Conservation (phyloP, 2,797 vertebrate genomes). For the Odontamblyopus rebecca region DNA sequence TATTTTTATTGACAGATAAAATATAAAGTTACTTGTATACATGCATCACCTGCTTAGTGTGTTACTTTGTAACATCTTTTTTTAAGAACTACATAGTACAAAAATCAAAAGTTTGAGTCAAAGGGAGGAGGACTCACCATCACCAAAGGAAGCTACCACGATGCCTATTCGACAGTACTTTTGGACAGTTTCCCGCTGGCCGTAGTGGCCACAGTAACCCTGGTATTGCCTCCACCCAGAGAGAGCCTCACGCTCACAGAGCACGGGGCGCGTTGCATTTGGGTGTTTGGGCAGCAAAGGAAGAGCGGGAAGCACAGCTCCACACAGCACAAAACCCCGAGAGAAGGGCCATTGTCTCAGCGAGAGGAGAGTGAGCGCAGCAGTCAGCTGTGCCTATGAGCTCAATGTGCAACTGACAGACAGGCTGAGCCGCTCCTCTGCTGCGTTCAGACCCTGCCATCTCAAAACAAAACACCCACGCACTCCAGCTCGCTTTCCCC, state of each 20-base stretch:
- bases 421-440: conserved; percentile 64
- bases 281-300: conserved; percentile 57
- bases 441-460: conserved; percentile 80
- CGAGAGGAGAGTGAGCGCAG: conserved; percentile 37
- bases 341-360: conserved; percentile 36
- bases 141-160: conserved; percentile 68
- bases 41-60: neutral
- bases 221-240: conserved; percentile 63
- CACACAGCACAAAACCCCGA: conserved; percentile 43
- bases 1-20: neutral
- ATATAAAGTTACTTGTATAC: neutral
- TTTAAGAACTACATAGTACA: conserved; percentile 3
- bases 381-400: conserved; percentile 57
- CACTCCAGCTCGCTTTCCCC: conserved; percentile 76
- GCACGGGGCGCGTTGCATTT: conserved; percentile 62
- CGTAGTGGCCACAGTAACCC: conserved; percentile 50
- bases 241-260: conserved; percentile 61
- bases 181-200: conserved; percentile 61
- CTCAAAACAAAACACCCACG: conserved; percentile 88
- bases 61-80: conserved; percentile 11
- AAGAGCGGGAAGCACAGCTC: conserved; percentile 60
- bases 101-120: conserved; percentile 17
- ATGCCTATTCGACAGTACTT: conserved; percentile 51
- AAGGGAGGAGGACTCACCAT: conserved; percentile 71
- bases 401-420: conserved; percentile 69